A percentile compares a stretch with the other conserved stretches of the same genome.
These are phyloP conservation scores for Ctenicera cuprea DNA, from an alignment of 2,888 invertebrate species.

Conservation along the genomic window DNA sequence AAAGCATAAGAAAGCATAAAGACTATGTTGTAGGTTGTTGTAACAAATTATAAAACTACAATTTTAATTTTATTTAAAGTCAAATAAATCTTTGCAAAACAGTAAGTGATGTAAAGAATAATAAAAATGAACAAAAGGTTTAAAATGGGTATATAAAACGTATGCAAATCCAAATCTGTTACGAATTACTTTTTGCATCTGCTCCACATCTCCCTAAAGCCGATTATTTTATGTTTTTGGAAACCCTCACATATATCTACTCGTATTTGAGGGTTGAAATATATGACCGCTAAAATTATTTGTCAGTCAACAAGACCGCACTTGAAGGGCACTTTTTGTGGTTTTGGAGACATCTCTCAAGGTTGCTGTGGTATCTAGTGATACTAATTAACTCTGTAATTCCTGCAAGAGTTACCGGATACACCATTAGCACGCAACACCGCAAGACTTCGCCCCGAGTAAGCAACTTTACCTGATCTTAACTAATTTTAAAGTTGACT, in stretches of 20 bases:
- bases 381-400: conserved; percentile 43
- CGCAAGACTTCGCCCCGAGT: conserved; percentile 32
- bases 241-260: no score
- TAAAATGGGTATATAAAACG: not conserved
- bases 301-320: no score
- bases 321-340: not conserved
- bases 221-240: no score
- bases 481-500: conserved; percentile 36
- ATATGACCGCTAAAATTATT: no score
- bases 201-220: no score
- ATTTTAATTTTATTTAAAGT: not conserved
- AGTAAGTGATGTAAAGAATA: not conserved
- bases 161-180: not conserved
- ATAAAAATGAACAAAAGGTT: no score
- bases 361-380: conserved; percentile 27
- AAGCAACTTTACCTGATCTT: conserved; percentile 43
- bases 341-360: not conserved
- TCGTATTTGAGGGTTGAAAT: no score
- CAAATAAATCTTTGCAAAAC: no score
- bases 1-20: no score
- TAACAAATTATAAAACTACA: no score
- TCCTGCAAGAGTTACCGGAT: conserved; percentile 40
- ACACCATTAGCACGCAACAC: conserved; percentile 50
- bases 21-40: no score
- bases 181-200: no score